These are phyloP conservation scores for Microctenopoma lineatum DNA, from an alignment of 2,797 vertebrate species.

Conservation along the genomic window DNA sequence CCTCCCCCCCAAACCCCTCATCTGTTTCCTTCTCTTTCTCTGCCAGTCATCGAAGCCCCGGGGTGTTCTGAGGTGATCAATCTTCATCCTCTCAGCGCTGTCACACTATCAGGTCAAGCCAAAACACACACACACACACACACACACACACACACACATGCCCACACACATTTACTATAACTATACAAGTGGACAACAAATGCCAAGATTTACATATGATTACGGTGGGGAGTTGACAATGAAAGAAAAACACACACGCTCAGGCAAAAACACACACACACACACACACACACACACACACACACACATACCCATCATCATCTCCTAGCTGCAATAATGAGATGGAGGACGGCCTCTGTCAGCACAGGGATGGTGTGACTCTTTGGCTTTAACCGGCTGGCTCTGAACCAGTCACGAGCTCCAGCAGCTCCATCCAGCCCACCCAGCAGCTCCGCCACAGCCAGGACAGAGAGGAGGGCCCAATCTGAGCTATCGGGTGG, in stretches of 20 bases:
- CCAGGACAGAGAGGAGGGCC: conserved; percentile 55
- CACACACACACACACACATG: conserved; percentile 14
- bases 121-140: conserved; percentile 36
- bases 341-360: conserved; percentile 59
- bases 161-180: conserved; percentile 36
- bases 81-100: conserved; percentile 78
- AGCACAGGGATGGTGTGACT: conserved; percentile 62
- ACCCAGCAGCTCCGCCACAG: conserved; percentile 50
- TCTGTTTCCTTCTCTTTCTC: conserved; percentile 62
- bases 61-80: conserved; percentile 83
- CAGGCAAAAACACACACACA: conserved; percentile 39
- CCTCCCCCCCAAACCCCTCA: not conserved
- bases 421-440: conserved; percentile 65
- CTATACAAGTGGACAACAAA: conserved; percentile 64
- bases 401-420: conserved; percentile 56
- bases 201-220: conserved; percentile 80
- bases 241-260: conserved; percentile 45
- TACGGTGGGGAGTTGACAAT: conserved; percentile 46
- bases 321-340: conserved; percentile 67
- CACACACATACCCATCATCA: conserved; percentile 57
- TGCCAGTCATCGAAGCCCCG: conserved; percentile 75
- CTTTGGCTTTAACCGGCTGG: conserved; percentile 68
- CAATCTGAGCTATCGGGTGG: conserved; percentile 60
- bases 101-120: conserved; percentile 66
- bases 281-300: not conserved